phyloP scores from a whole-genome alignment of 2,113 vertebrate genomes.

The Xenopus laevis region DNA sequence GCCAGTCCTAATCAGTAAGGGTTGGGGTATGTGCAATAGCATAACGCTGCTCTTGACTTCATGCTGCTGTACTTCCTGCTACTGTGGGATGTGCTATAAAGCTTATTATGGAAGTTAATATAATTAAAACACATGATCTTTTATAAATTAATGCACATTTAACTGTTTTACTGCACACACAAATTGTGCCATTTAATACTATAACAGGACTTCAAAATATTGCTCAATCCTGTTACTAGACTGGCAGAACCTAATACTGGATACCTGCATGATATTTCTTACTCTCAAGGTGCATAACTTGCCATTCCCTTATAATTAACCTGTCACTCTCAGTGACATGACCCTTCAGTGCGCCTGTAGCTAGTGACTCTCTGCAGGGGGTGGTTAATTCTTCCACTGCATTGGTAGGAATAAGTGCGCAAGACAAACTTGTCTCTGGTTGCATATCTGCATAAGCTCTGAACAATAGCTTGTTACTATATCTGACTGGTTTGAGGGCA shows the following conservation, averaged over 20 bases:
- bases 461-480: slow-evolving; percentile 2
- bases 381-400: neutral
- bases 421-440: neutral
- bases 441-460: slow-evolving; percentile 34
- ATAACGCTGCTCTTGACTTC: too few relatives aligned
- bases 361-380: slow-evolving; percentile 5
- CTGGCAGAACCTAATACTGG: too few relatives aligned
- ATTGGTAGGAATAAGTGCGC: neutral
- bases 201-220: neutral
- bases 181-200: too few relatives aligned
- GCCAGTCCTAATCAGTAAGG: too few relatives aligned
- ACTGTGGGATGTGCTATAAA: too few relatives aligned
- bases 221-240: too few relatives aligned
- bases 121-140: too few relatives aligned
- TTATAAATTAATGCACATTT: too few relatives aligned
- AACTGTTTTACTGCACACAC: too few relatives aligned
- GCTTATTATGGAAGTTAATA: too few relatives aligned
- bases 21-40: too few relatives aligned
- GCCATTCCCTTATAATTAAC: slow-evolving; percentile 9
- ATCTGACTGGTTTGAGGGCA: slow-evolving; percentile 8
- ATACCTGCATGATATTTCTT: neutral
- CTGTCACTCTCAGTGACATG: slow-evolving; percentile 18
- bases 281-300: neutral
- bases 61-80: too few relatives aligned
- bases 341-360: neutral